A percentile compares a stretch with the other conserved stretches of the same genome.
Evolutionary conservation across 1,140 invertebrate species (phyloP).

Genomic region (Drosophila aff.): DNA sequence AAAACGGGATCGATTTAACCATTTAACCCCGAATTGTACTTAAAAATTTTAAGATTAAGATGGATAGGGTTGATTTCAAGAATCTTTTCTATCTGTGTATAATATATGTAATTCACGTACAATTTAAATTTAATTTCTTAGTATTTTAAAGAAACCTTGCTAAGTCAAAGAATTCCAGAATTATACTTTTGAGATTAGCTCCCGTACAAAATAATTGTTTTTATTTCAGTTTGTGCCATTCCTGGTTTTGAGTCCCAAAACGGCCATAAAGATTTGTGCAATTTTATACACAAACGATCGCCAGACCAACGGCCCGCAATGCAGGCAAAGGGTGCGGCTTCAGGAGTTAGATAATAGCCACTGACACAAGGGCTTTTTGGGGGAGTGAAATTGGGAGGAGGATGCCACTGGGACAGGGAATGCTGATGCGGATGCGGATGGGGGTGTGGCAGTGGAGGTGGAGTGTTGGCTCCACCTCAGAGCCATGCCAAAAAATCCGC

Average conservation of each 20-base stretch:
- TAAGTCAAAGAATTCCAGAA: background rate
- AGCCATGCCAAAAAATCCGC: constrained; percentile 34
- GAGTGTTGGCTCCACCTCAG: constrained; percentile 14
- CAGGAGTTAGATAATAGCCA: constrained; percentile 28
- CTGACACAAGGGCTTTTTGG: constrained; percentile 4
- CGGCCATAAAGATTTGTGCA: constrained; percentile 1
- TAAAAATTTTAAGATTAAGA: too few relatives aligned
- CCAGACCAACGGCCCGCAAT: background rate
- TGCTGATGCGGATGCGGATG: background rate
- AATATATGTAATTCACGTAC: too few relatives aligned
- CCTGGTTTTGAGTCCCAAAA: background rate
- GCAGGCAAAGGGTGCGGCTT: constrained; percentile 6
- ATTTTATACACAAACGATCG: constrained; percentile 21
- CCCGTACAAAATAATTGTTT: background rate
- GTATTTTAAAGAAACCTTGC: background rate
- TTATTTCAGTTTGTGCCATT: background rate
- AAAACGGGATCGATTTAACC: too few relatives aligned
- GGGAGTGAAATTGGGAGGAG: background rate
- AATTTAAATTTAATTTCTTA: background rate
- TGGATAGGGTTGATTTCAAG: too few relatives aligned
- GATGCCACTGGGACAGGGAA: background rate
- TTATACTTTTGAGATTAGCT: background rate
- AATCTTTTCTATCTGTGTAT: too few relatives aligned
- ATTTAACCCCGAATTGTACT: too few relatives aligned
- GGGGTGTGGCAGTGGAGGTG: background rate